A percentile compares a stretch with the other conserved stretches of the same genome.
Conservation (phyloP, 2,113 vertebrate species). For the Tauraco erythrolophus region DNA sequence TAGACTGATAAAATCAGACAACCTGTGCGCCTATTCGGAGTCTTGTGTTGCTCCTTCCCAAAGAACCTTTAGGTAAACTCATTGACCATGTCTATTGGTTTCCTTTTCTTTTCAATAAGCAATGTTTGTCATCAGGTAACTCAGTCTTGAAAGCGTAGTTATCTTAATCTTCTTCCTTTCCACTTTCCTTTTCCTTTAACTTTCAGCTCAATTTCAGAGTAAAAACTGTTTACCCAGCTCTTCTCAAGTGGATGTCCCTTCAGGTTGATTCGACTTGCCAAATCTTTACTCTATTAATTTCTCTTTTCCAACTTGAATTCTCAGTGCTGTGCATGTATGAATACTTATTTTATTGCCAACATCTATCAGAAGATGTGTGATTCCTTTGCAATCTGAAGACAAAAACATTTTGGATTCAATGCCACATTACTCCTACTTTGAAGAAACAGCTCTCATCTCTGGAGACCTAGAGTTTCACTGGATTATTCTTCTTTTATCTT, state of each 20-base stretch:
- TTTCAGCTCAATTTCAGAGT: slow-evolving; percentile 17
- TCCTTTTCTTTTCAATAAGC: background rate
- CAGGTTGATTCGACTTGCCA: background rate
- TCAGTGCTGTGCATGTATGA: background rate
- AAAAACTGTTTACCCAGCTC: background rate
- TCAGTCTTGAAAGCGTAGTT: background rate
- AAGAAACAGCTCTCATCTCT: background rate
- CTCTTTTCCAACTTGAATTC: background rate
- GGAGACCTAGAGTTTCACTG: background rate
- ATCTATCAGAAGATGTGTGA: background rate
- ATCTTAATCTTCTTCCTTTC: background rate
- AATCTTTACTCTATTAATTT: slow-evolving; percentile 22
- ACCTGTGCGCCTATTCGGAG: background rate
- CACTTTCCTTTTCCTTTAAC: background rate
- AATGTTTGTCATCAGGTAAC: background rate
- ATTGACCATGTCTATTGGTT: background rate
- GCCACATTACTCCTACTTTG: background rate
- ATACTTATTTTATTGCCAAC: background rate
- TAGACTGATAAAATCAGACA: background rate
- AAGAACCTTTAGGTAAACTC: background rate
- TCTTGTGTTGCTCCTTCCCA: background rate
- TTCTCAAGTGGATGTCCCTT: background rate
- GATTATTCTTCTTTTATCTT: slow-evolving; percentile 12
- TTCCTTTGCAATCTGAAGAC: background rate
- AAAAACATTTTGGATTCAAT: background rate